Evolutionary conservation across 2,113 vertebrate species (phyloP).

Genomic region (Ctenodactylus gundi): DNA sequence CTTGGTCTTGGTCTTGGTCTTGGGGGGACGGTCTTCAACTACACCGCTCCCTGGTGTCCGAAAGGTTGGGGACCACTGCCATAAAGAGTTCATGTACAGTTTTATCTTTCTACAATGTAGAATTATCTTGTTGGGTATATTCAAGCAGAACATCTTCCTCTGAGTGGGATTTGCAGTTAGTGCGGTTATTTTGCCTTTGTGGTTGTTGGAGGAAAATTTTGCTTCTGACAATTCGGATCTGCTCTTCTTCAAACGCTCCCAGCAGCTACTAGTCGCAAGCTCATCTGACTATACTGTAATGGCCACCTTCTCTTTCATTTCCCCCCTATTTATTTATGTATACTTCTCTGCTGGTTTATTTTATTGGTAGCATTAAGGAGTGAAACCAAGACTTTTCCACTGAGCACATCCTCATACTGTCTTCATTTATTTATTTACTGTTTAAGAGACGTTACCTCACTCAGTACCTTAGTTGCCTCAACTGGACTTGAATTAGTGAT

Average conservation of each 20-base stretch:
- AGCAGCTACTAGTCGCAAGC: neutral
- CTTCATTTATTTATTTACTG: neutral
- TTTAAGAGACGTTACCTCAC: neutral
- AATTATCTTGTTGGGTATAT: neutral
- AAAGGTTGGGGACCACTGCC: no score
- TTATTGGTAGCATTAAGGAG: neutral
- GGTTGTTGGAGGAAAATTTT: no score
- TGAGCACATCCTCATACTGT: neutral
- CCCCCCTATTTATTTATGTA: neutral
- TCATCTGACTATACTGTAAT: neutral
- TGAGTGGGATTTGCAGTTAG: neutral
- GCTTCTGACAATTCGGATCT: neutral
- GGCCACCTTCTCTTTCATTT: neutral
- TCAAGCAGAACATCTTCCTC: neutral
- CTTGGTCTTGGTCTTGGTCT: no score
- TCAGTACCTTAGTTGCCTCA: neutral
- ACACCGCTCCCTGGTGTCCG: no score
- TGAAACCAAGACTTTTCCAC: neutral
- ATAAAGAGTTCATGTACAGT: no score
- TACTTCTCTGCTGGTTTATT: no score
- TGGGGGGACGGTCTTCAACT: no score
- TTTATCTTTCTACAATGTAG: neutral
- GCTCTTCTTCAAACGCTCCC: neutral
- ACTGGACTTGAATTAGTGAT: neutral
- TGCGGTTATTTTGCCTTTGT: neutral